These are phyloP conservation scores for Drosophila quadrilineata DNA, from an alignment of 1,140 invertebrate genomes.

Conservation along the genomic window DNA sequence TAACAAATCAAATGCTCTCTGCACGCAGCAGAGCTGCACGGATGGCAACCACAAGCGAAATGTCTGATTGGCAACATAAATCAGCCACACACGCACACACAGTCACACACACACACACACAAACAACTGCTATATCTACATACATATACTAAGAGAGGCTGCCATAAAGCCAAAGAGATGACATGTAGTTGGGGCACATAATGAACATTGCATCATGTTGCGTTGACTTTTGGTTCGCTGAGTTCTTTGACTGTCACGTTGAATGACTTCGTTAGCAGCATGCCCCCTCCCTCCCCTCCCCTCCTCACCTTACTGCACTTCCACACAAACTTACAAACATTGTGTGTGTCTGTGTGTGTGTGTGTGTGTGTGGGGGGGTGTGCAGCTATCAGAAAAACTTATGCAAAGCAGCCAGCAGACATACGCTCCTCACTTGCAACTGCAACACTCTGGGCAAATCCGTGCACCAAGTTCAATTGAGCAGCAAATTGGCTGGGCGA, in stretches of 20 bases:
- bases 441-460: conserved; percentile 22
- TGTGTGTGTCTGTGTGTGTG: too few relatives aligned
- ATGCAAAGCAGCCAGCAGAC: conserved; percentile 55
- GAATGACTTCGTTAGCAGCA: conserved; percentile 71
- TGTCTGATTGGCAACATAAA: conserved; percentile 75
- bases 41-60: conserved; percentile 57
- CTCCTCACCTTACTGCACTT: too few relatives aligned
- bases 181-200: conserved; percentile 47
- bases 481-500: conserved; percentile 63
- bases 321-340: conserved; percentile 21
- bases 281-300: too few relatives aligned
- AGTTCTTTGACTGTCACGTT: conserved; percentile 29
- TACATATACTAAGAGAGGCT: not conserved
- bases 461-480: conserved; percentile 61
- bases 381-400: conserved; percentile 56
- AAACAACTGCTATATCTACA: not conserved
- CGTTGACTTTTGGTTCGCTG: conserved; percentile 13
- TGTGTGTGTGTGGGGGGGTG: too few relatives aligned
- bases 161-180: not conserved
- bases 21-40: conserved; percentile 13
- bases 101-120: conserved; percentile 26
- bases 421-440: conserved; percentile 16
- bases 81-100: conserved; percentile 27
- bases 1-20: conserved; percentile 68
- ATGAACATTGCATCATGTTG: conserved; percentile 57